Base-by-base conservation (phyloP, 2,113 vertebrate genomes). In the Cynocephalus volans region DNA sequence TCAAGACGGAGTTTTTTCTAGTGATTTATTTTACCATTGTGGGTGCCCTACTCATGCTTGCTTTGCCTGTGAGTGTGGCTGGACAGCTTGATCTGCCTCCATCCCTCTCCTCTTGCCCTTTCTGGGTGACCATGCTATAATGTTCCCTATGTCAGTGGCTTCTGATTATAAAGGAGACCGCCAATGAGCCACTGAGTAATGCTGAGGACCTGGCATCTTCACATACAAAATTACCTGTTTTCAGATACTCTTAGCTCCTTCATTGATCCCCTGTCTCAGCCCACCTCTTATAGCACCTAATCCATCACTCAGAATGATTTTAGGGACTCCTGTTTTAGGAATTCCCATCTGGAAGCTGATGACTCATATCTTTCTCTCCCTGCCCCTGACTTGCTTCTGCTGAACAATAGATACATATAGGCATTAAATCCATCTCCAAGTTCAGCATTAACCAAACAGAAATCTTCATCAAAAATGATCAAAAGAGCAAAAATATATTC, bases 1-100 rank as follows among this genome's bases (percentile, higher is more conserved):
- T 81, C 18, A 64, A 87, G 72, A 67, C 6, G 1, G 28, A 60
- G 14, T 58, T 69, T 18, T 69, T 26, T 24, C 26, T 45, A 56
- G 23, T 10, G n/a, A 45, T 89, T 64, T n/a, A 19, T 56, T 11
- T n/a, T 67, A 13, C 33, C 10, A 5, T 28, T 15, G 8, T 28
- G 60, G 6, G 8, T 33, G 0, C 1, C n/a, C 2, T n/a, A 8
- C 50, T 69, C 23, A 33, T 52, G 28, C 45, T 85, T 60, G 8
- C 14, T 67, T 73, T 50, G 14, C 18, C 23, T 76, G 3, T 23
- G 15, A 33, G 14, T 52, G 8, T 75, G 48, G 52, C 15, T 69
- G 2, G 1, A 17, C 12, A 23, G 14, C 2, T 10, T 26, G 13
- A 12, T 0, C 26, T 62, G 7, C 31, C 2, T 41, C 58, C 11